Evolutionary conservation across 2,797 vertebrate species (phyloP).

Genomic region (Amblyraja radiata): DNA sequence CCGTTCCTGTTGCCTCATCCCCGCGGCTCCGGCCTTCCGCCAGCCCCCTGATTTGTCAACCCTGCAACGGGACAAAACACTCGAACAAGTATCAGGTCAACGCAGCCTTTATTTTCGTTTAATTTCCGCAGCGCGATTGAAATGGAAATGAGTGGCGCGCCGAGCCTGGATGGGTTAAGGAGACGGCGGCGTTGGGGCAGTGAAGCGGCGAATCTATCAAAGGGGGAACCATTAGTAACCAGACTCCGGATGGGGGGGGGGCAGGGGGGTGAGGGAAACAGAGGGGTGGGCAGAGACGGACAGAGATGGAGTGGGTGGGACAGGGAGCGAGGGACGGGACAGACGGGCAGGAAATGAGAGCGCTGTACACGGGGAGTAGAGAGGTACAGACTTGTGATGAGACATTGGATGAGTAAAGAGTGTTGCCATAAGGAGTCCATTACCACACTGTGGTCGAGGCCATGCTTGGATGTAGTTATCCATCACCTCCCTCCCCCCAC

Average conservation of each 20-base stretch:
- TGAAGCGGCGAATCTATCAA: slow-evolving; percentile 8
- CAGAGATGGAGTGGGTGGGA: slow-evolving; percentile 49
- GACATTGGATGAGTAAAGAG: no score
- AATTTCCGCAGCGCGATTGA: background rate
- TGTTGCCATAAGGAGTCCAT: no score
- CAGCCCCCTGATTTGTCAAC: background rate
- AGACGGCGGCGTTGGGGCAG: background rate
- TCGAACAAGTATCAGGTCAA: background rate
- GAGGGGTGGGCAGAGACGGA: slow-evolving; percentile 51
- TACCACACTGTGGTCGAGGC: no score
- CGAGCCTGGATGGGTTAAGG: background rate
- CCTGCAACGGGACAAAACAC: background rate
- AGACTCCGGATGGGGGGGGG: slow-evolving; percentile 42
- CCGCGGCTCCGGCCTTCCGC: background rate
- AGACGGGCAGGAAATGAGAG: background rate
- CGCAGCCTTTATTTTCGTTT: background rate
- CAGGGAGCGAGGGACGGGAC: background rate
- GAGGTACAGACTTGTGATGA: background rate
- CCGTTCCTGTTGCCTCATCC: background rate
- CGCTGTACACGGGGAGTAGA: background rate
- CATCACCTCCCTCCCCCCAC: background rate
- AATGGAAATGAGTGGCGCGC: background rate
- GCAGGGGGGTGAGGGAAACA: background rate
- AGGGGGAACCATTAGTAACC: background rate
- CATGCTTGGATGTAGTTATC: background rate